Conservation (phyloP, 2,797 vertebrate species). For the Emydoidea blandingii region DNA sequence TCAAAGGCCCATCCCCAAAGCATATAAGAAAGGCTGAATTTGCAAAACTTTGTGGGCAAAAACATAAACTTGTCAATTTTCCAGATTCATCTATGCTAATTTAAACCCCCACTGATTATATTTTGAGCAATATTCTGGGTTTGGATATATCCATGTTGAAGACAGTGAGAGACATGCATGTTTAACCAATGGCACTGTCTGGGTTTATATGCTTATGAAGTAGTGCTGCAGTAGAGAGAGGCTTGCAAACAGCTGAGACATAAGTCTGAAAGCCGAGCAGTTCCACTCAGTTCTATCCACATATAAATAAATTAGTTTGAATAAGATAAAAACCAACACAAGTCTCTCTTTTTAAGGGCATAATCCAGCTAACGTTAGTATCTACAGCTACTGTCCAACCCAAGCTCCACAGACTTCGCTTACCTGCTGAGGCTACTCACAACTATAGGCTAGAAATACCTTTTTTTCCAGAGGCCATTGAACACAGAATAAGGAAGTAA, state of each 20-base stretch:
- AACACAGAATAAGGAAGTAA: background rate
- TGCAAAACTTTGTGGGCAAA: background rate
- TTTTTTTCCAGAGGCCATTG: background rate
- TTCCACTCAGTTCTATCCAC: background rate
- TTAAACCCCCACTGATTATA: background rate
- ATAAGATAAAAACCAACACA: background rate
- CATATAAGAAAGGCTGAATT: background rate
- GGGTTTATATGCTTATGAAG: background rate
- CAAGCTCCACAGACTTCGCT: background rate
- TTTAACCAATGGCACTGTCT: background rate
- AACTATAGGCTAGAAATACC: background rate
- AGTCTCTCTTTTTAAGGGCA: slow-evolving; percentile 24
- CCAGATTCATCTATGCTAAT: background rate
- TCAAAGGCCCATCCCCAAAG: background rate
- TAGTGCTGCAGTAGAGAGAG: background rate
- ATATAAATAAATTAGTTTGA: background rate
- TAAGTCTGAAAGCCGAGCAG: background rate
- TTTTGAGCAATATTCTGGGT: background rate
- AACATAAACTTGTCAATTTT: background rate
- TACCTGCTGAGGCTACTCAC: background rate
- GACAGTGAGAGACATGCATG: background rate
- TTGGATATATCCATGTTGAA: background rate
- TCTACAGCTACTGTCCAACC: background rate
- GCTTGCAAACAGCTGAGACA: background rate
- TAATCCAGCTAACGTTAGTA: background rate